Conservation (phyloP, 2,888 invertebrate species). For the Limulus polyphemus region DNA sequence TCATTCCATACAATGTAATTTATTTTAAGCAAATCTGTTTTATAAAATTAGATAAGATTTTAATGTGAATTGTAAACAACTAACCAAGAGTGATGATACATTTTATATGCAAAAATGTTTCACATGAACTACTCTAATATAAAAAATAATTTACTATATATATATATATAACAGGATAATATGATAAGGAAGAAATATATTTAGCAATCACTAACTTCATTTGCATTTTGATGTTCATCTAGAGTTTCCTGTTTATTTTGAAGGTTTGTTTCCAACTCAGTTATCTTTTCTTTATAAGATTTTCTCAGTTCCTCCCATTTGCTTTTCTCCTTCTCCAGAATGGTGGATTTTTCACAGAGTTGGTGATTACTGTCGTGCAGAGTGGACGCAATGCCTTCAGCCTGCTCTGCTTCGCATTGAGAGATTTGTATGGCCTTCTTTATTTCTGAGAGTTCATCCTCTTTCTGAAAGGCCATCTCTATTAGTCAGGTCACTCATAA, state of each 20-base stretch:
- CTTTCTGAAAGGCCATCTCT: conserved; percentile 34
- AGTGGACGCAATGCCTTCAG: conserved; percentile 36
- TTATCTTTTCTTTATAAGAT: conserved; percentile 5
- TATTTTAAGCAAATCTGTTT: too few species aligned
- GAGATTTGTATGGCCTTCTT: conserved; percentile 51
- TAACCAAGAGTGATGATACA: too few species aligned
- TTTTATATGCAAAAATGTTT: too few species aligned
- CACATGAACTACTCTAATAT: too few species aligned
- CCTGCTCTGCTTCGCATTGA: conserved; percentile 48
- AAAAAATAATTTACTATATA: too few species aligned
- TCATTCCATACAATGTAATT: too few species aligned
- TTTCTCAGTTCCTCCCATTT: conserved; percentile 7
- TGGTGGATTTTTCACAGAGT: conserved; percentile 11
- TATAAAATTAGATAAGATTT: too few species aligned
- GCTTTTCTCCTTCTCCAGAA: conserved; percentile 5
- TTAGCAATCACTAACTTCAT: conserved; percentile 9
- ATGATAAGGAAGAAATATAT: too few species aligned
- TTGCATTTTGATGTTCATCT: conserved; percentile 16
- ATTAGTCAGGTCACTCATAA: too few species aligned
- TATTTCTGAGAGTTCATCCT: conserved; percentile 51
- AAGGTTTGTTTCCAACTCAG: conserved; percentile 25
- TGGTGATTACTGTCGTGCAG: conserved; percentile 13
- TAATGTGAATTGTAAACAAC: too few species aligned
- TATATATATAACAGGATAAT: too few species aligned
- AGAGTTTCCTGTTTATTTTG: conserved; percentile 17